Percentiles rank a stretch among this genome's conserved stretches.
Conservation (phyloP, 2,888 invertebrate genomes). For the Caprella mutica region DNA sequence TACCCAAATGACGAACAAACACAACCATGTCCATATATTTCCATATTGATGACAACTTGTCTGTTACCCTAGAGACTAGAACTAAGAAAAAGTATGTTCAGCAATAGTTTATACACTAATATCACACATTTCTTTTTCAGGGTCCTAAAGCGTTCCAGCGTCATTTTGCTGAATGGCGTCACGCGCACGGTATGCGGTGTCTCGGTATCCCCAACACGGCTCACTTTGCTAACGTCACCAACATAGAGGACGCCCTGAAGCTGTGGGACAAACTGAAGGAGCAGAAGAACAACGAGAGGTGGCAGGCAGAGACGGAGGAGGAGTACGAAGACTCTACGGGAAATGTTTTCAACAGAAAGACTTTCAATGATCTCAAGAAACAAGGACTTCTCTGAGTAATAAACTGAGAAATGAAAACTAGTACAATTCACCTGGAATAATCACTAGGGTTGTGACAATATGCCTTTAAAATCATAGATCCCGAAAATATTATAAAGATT, state of each 20-base stretch:
- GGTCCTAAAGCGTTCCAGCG: slow-evolving; percentile 99
- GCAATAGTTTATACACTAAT: too few relatives aligned
- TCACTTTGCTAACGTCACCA: slow-evolving; percentile 98
- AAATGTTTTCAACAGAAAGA: slow-evolving; percentile 97
- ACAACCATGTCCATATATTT: too few relatives aligned
- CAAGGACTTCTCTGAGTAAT: slow-evolving; percentile 95
- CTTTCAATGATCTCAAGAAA: slow-evolving; percentile 93
- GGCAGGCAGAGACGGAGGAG: slow-evolving; percentile 93
- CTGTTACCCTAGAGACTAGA: too few relatives aligned
- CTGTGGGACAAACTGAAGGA: slow-evolving; percentile 95
- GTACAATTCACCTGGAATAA: too few relatives aligned
- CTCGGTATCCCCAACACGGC: slow-evolving; percentile 98
- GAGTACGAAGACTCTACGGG: slow-evolving; percentile 98
- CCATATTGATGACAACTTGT: too few relatives aligned
- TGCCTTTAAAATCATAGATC: too few relatives aligned
- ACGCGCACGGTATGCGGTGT: slow-evolving; percentile 86
- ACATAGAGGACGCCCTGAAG: slow-evolving; percentile 93
- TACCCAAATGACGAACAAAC: too few relatives aligned
- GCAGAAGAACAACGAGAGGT: slow-evolving; percentile 88
- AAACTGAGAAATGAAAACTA: too few relatives aligned
- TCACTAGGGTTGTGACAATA: too few relatives aligned
- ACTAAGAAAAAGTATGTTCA: too few relatives aligned
- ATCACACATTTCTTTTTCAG: too few relatives aligned
- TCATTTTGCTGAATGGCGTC: slow-evolving; percentile 81
- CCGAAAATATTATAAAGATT: too few relatives aligned